Conservation (phyloP, 2,113 vertebrate species). For the Peucedramus taeniatus region DNA sequence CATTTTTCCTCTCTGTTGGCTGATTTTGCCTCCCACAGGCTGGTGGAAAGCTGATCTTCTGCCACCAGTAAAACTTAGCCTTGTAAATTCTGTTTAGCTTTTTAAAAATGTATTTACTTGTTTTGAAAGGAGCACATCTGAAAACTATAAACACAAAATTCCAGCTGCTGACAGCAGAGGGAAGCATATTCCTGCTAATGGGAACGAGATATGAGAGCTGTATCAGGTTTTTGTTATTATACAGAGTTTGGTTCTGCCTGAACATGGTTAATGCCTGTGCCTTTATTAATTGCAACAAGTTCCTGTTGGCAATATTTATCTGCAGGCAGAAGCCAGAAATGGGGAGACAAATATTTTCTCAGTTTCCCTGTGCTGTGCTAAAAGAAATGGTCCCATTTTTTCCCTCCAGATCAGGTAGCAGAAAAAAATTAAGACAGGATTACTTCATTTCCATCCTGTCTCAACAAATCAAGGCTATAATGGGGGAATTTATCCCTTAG, state of each 20-base stretch:
- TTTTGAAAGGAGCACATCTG: constrained; percentile 13
- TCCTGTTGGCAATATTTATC: constrained; percentile 40
- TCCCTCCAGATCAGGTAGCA: constrained; percentile 56
- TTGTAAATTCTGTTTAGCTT: background rate
- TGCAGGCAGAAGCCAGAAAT: background rate
- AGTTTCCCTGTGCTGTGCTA: background rate
- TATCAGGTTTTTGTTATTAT: background rate
- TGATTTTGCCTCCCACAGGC: background rate
- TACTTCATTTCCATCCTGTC: constrained; percentile 64
- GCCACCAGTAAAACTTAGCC: background rate
- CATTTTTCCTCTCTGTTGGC: background rate
- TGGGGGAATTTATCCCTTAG: constrained; percentile 38
- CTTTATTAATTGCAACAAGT: constrained; percentile 5
- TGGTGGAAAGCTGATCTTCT: background rate
- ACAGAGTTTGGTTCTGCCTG: background rate
- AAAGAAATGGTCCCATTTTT: constrained; percentile 52
- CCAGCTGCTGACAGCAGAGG: constrained; percentile 62
- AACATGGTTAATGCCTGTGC: background rate
- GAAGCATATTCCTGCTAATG: constrained; percentile 42
- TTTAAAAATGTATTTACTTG: background rate
- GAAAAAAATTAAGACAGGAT: constrained; percentile 53
- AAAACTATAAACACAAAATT: constrained; percentile 21
- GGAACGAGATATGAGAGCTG: background rate
- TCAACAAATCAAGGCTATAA: constrained; percentile 37
- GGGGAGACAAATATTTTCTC: constrained; percentile 33